These are phyloP conservation scores for Epinephelus awoara DNA, from an alignment of 2,797 vertebrate genomes.

Conservation along the genomic window DNA sequence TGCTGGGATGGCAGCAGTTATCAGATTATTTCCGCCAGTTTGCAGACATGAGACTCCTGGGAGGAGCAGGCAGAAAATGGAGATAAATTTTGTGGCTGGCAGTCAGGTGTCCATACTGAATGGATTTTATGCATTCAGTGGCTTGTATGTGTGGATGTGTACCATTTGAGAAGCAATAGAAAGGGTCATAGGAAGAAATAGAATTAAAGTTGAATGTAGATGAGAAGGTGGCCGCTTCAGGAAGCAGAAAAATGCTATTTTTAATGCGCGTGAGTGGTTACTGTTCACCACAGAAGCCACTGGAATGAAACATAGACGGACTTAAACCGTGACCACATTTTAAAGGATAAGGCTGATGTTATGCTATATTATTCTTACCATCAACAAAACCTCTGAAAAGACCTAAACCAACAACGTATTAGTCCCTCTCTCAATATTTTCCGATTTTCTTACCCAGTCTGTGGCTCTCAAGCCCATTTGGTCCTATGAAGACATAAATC, in stretches of 20 bases:
- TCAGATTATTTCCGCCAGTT: conserved; percentile 70
- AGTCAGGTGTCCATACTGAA: conserved; percentile 17
- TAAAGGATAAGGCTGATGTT: not conserved
- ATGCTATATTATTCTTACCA: not conserved
- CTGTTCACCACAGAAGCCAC: not conserved
- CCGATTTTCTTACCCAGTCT: not conserved
- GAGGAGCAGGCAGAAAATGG: conserved; percentile 20
- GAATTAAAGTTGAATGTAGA: not conserved
- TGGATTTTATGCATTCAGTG: not conserved
- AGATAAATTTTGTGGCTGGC: conserved; percentile 26
- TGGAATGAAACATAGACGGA: conserved; percentile 19
- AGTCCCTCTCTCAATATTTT: not conserved
- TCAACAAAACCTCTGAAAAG: conserved; percentile 2
- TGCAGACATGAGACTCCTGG: conserved; percentile 50
- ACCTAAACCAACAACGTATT: not conserved
- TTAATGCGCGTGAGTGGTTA: conserved; percentile 30
- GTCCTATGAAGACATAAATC: not conserved
- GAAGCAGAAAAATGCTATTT: conserved; percentile 9
- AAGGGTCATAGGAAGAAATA: not conserved
- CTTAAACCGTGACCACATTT: conserved; percentile 4
- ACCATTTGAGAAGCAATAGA: not conserved
- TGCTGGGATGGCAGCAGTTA: conserved; percentile 67
- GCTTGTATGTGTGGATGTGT: not conserved
- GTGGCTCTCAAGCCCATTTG: not conserved
- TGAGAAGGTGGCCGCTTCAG: not conserved